Conservation (phyloP, 2,888 invertebrate species). For the Cephus pygmeus region DNA sequence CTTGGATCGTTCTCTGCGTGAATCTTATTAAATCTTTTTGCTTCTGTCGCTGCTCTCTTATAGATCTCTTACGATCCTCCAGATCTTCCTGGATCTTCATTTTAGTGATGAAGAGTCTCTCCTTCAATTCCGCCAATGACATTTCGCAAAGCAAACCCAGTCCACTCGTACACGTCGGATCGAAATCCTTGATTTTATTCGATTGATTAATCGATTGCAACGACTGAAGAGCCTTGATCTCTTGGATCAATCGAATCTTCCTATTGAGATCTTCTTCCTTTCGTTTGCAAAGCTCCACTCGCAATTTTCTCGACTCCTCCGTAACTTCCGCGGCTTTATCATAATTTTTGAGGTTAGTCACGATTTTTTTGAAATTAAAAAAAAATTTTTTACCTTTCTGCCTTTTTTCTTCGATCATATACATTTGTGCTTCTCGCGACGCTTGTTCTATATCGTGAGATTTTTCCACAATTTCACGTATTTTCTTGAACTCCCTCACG, state of each 20-base stretch:
- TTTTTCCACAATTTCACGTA: constrained; percentile 29
- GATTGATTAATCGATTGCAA: constrained; percentile 44
- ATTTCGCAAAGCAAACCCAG: constrained; percentile 74
- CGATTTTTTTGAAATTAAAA: not conserved
- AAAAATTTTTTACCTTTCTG: constrained; percentile 28
- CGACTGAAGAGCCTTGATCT: constrained; percentile 62
- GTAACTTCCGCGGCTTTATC: constrained; percentile 32
- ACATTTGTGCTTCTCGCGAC: constrained; percentile 26
- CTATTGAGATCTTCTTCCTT: constrained; percentile 58
- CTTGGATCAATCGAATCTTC: constrained; percentile 63
- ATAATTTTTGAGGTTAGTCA: not conserved
- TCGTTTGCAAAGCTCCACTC: constrained; percentile 34
- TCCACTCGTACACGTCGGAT: constrained; percentile 71
- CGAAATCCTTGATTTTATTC: constrained; percentile 62
- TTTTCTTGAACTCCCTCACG: constrained; percentile 20
- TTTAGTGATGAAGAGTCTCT: constrained; percentile 68
- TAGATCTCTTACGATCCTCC: constrained; percentile 66
- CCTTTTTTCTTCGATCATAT: constrained; percentile 34
- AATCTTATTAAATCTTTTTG: constrained; percentile 65
- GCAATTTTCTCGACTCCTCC: constrained; percentile 34
- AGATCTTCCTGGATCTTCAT: constrained; percentile 69
- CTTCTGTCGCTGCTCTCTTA: constrained; percentile 66
- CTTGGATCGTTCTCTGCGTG: not conserved
- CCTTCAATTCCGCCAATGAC: constrained; percentile 72
- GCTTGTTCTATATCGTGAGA: constrained; percentile 30